Conservation (phyloP, 2,888 invertebrate species). For the Philereme vetulata region DNA sequence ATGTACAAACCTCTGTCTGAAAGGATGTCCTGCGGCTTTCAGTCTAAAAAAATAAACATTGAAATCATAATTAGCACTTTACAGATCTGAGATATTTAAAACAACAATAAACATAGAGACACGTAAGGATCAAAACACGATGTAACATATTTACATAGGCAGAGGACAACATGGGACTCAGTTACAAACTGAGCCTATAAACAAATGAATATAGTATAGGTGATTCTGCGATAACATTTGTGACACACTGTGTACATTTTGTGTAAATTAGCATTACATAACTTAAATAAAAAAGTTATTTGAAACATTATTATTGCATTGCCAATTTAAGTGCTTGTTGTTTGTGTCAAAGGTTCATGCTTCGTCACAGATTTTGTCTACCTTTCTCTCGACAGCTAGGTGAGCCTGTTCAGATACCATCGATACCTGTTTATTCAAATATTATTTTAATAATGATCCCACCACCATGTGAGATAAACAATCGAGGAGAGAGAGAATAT, state of each 20-base stretch:
- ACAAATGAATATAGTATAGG: neutral
- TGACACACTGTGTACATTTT: neutral
- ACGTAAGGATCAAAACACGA: conserved; percentile 1
- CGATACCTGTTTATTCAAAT: conserved; percentile 63
- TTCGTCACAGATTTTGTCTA: conserved; percentile 47
- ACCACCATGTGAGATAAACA: neutral
- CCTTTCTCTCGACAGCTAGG: conserved; percentile 65
- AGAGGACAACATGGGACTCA: conserved; percentile 6
- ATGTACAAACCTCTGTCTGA: conserved; percentile 64
- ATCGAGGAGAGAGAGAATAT: too few relatives aligned
- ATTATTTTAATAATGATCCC: neutral
- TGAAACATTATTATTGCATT: neutral
- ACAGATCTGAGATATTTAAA: conserved; percentile 21
- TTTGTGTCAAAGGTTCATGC: conserved; percentile 33
- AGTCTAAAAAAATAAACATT: conserved; percentile 54
- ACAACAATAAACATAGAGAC: conserved; percentile 23
- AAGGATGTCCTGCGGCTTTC: conserved; percentile 74
- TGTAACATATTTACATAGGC: conserved; percentile 16
- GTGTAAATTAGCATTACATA: neutral
- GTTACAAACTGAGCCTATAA: conserved; percentile 11
- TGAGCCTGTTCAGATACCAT: conserved; percentile 58
- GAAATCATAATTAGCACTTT: conserved; percentile 50
- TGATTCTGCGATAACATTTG: neutral
- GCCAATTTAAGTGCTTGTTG: conserved; percentile 5
- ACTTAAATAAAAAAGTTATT: neutral